These are phyloP conservation scores for Pristionchus japonicus DNA, from an alignment of 2,888 invertebrate genomes.

Conservation along the genomic window DNA sequence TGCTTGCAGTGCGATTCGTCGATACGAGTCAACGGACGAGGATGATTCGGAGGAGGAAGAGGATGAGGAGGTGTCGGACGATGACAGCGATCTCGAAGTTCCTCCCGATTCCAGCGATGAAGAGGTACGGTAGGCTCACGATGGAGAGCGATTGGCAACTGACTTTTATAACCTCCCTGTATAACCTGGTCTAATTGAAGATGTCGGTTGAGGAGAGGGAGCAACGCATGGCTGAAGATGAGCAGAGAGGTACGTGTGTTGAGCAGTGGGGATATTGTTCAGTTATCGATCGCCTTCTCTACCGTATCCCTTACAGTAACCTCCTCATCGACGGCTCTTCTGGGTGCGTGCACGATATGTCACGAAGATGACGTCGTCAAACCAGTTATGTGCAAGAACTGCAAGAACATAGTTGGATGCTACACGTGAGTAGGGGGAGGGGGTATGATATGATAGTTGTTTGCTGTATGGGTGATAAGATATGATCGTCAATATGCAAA, in stretches of 20 bases:
- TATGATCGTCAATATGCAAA: neutral
- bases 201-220: neutral
- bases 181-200: neutral
- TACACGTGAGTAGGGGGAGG: too few relatives aligned
- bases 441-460: too few relatives aligned
- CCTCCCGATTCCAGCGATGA: neutral
- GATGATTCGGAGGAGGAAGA: neutral
- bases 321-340: neutral
- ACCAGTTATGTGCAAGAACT: conserved; percentile 11
- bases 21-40: neutral
- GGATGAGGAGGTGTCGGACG: neutral
- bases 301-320: neutral
- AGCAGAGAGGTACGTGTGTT: neutral
- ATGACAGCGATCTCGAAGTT: neutral
- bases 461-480: too few relatives aligned
- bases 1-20: too few relatives aligned
- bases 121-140: neutral
- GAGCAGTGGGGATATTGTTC: neutral
- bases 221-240: neutral
- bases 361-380: conserved; percentile 33
- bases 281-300: neutral
- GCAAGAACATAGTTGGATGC: conserved; percentile 35
- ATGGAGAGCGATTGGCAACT: neutral
- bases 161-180: neutral
- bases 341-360: conserved; percentile 24